Evolutionary conservation across 2,888 invertebrate genomes (phyloP).

Genomic region (Alentia gelatinosa): DNA sequence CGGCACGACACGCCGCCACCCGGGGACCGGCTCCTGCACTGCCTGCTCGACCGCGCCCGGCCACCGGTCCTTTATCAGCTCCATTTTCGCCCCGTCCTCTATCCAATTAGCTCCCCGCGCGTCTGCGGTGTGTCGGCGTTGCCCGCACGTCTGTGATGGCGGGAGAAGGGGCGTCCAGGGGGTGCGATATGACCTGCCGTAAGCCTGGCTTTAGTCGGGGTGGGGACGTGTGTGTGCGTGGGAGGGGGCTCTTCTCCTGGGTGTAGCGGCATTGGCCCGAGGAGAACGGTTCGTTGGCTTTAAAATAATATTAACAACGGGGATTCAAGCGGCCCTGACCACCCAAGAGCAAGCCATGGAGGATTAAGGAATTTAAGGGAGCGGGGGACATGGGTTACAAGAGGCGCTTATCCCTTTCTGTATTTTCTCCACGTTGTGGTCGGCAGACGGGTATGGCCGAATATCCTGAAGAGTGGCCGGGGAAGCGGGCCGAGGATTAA

Average conservation of each 20-base stretch:
- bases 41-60: background rate
- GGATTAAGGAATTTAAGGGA: too few relatives aligned
- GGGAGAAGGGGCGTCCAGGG: background rate
- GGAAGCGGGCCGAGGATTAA: too few relatives aligned
- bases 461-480: too few relatives aligned
- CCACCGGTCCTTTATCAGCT: conserved; percentile 34
- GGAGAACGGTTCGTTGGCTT: too few relatives aligned
- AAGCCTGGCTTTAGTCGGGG: background rate
- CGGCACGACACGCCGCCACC: conserved; percentile 6
- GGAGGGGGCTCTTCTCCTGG: background rate
- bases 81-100: conserved; percentile 47
- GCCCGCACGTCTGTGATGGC: background rate
- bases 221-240: background rate
- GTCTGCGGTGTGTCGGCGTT: conserved; percentile 9
- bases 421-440: too few relatives aligned
- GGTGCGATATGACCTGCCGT: conserved; percentile 28
- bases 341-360: too few relatives aligned
- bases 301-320: too few relatives aligned
- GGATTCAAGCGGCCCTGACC: too few relatives aligned
- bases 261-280: background rate
- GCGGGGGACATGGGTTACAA: too few relatives aligned
- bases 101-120: conserved; percentile 48
- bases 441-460: too few relatives aligned
- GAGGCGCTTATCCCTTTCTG: too few relatives aligned
- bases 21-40: conserved; percentile 18